Evolutionary conservation across 2,888 invertebrate species (phyloP), one percentile per base, ranked within the genome.

Genomic region (Abscondita cerata): DNA sequence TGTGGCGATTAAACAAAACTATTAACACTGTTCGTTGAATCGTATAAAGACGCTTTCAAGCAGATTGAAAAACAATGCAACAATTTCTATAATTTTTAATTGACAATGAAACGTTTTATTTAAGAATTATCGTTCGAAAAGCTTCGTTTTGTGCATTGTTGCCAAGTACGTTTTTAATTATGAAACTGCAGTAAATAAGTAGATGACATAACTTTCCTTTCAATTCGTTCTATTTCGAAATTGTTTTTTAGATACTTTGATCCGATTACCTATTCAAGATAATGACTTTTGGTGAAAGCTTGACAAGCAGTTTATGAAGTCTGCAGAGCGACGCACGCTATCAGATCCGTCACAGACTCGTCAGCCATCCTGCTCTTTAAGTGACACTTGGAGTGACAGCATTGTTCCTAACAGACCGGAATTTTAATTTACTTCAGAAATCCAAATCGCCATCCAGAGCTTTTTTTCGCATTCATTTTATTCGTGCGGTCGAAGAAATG

Each of bases 301-400:
- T 60, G 64, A 64, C 64, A 64, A 64, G 64, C 59, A 62, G 62
- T 64, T 67, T 67, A 67, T 64, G 61, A 68, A 68, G 64, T 66
- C 64, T 64, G 66, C 64, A 58, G 62, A 60, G 63, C 62, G 67
- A 60, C 53, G 59, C 52, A 53, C 64, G 68, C 69, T 67, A 70
- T 69, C 70, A 66, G 68, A 71, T 74, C 72, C 72, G 72, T 73
- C 74, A 72, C 74, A 73, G 75, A 76, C 77, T 76, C 76, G 72
- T 75, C 74, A 73, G 70, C 72, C 74, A 74, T 78, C 75, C 76
- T 76, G 74, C 76, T 75, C 75, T 74, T 71, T 80, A 79, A 80
- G 78, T 79, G 80, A 79, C 79, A 76, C 71, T 55, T 63, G 68
- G 77, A 77, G 73, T 78, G 79, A 79, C 79, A 75, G 77, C 76